phyloP scores from a whole-genome alignment of 2,113 vertebrate genomes.

The Ophthalmolycus amberensis region DNA sequence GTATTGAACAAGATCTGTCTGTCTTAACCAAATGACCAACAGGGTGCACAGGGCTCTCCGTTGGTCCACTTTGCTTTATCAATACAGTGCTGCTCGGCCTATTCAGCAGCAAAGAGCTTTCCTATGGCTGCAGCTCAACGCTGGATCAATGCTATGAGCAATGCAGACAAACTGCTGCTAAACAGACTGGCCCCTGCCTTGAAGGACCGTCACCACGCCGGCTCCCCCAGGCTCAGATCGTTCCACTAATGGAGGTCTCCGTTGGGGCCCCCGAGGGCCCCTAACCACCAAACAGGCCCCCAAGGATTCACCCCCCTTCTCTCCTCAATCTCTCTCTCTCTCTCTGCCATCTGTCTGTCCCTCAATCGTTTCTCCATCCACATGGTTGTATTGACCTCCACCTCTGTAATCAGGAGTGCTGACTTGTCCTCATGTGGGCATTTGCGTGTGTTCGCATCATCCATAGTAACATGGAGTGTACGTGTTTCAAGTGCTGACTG shows the following conservation, averaged over 20 bases:
- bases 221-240: slow-evolving; percentile 74
- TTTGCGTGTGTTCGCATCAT: slow-evolving; percentile 19
- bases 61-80: slow-evolving; percentile 65
- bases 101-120: slow-evolving; percentile 76
- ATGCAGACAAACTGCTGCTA: slow-evolving; percentile 75
- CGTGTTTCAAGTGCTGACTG: slow-evolving; percentile 37
- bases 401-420: slow-evolving; percentile 59
- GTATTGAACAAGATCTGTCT: slow-evolving; percentile 75
- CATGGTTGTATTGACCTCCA: slow-evolving; percentile 48
- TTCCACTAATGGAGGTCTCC: slow-evolving; percentile 80
- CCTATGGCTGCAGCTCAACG: slow-evolving; percentile 59
- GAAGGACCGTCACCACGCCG: slow-evolving; percentile 44
- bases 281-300: slow-evolving; percentile 75
- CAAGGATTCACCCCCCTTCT: slow-evolving; percentile 51
- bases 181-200: slow-evolving; percentile 71
- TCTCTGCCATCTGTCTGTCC: slow-evolving; percentile 47
- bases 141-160: slow-evolving; percentile 77
- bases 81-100: slow-evolving; percentile 62
- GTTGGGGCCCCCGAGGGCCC: slow-evolving; percentile 64
- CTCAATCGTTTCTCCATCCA: slow-evolving; percentile 54
- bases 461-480: slow-evolving; percentile 10
- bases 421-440: slow-evolving; percentile 24
- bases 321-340: slow-evolving; percentile 36
- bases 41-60: slow-evolving; percentile 60
- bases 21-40: slow-evolving; percentile 75